Evolutionary conservation across 2,888 invertebrate genomes (phyloP), one percentile per base, ranked within the genome.

Genomic region (Rhamphomyia laevipes): DNA sequence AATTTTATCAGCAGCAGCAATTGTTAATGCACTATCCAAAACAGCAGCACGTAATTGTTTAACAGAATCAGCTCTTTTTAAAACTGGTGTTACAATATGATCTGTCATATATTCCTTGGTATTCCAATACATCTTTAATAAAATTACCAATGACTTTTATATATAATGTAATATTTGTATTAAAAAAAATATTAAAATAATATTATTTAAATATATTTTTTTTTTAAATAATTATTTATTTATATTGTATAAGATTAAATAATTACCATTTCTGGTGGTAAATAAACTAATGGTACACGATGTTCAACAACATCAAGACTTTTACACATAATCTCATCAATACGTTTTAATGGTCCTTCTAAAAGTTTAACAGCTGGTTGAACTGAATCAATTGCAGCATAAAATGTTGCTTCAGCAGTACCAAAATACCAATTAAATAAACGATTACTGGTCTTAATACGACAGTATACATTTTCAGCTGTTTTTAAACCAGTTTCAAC

Each of bases 271-370:
- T 90, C 81, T 10, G 92, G 89, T 6, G 91, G 88, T 56, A 90
- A 73, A 64, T 84, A 81, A 52, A 92, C 84, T 2, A 84, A 79
- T 0, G 92, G 92, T 44, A 89, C 82, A 51, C 80, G 78, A 60
- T 85, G 80, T 66, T 92, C 91, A n/a, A 92, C 81, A 37, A 85
- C 77, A 57, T 90, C 89, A 55, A 93, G 77, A 49, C 89, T 86
- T 63, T 79, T 82, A 71, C 89, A 91, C 53, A 92, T 78, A 53
- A 89, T 74, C 55, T 75, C 75, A 70, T 89, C 89, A 37, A 88
- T 74, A 50, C 80, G 80, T 30, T 75, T 74, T 11, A 89, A 73
- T 0, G 90, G 90, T 0, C 78, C 74, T 62, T 85, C 83, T 45
- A 87, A 75, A 37, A 86, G 73, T 46, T 80, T 77, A 1, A 86